Evolutionary conservation across 92 coral and sea anemone genomes (phyloP).

Genomic region (Parazoanthus atlanticus): DNA sequence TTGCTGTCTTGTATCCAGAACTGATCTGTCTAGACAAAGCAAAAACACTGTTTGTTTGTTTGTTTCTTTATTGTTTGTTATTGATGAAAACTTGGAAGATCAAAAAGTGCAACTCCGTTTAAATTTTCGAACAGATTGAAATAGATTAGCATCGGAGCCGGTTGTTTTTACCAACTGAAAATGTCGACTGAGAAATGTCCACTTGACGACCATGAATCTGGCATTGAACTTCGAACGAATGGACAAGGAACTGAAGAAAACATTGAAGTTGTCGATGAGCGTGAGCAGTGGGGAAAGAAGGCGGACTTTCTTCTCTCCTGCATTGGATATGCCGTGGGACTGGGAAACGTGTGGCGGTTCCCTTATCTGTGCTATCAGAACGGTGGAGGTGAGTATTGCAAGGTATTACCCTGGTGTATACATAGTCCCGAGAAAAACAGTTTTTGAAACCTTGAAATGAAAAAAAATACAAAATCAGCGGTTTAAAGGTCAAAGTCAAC

Average conservation of each 20-base stretch:
- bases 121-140: too few relatives aligned
- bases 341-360: constrained; percentile 63
- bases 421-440: background rate
- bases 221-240: background rate
- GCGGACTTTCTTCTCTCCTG: constrained; percentile 61
- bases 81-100: too few relatives aligned
- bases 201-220: too few relatives aligned
- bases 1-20: background rate
- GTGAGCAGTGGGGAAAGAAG: constrained; percentile 60
- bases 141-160: too few relatives aligned
- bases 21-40: background rate
- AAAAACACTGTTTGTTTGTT: too few relatives aligned
- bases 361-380: constrained; percentile 60
- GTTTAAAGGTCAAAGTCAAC: too few relatives aligned
- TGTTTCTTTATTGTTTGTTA: too few relatives aligned
- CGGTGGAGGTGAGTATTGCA: constrained; percentile 54
- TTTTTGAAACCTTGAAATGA: too few relatives aligned
- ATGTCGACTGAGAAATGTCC: too few relatives aligned
- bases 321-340: constrained; percentile 62
- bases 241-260: background rate
- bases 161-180: too few relatives aligned
- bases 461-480: too few relatives aligned
- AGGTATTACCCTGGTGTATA: background rate
- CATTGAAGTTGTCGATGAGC: background rate
- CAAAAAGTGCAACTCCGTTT: too few relatives aligned